Conservation (phyloP, 2,113 vertebrate species). For the Xerus inauris region DNA sequence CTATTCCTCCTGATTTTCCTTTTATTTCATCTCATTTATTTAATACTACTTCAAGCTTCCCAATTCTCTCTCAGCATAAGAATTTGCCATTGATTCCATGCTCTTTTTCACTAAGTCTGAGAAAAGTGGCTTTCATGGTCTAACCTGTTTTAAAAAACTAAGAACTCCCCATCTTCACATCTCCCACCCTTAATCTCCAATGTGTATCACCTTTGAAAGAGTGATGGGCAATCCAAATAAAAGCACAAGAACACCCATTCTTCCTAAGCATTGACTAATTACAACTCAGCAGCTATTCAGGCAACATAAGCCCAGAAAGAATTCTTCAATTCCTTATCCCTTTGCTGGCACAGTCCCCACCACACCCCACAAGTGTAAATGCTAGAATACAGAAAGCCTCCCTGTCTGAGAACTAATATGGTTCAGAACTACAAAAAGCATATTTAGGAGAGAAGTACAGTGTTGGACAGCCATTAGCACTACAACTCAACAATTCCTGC, state of each 20-base stretch:
- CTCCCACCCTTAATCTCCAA: background rate
- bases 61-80: background rate
- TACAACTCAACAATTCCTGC: background rate
- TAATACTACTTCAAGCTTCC: background rate
- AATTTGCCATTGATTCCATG: background rate
- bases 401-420: background rate
- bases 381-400: background rate
- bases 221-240: background rate
- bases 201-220: background rate
- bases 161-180: background rate
- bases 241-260: background rate
- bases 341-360: background rate
- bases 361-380: background rate
- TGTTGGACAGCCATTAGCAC: background rate
- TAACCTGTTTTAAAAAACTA: background rate
- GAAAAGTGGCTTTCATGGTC: background rate
- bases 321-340: background rate
- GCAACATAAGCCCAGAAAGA: background rate
- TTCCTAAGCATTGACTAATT: background rate
- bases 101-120: background rate
- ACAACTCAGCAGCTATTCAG: background rate
- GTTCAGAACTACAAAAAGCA: background rate
- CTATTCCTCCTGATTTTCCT: background rate
- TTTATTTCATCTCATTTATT: background rate
- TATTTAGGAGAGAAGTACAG: accelerated